A percentile compares a stretch with the other conserved stretches of the same genome.
Conservation (phyloP, 2,113 vertebrate genomes). For the Fulica atra region DNA sequence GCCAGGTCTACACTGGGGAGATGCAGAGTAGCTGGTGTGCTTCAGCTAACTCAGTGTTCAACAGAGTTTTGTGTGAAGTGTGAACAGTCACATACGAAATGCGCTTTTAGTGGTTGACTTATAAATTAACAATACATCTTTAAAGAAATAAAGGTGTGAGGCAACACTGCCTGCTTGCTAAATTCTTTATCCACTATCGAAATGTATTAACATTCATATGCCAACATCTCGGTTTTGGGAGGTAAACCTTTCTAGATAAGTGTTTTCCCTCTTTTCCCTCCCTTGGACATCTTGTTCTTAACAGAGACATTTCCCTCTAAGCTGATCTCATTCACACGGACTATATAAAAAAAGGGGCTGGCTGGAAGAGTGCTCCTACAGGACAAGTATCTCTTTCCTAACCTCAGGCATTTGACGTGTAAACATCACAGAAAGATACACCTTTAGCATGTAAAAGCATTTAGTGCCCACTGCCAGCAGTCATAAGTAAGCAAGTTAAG, state of each 20-base stretch:
- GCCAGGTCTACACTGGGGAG: not conserved
- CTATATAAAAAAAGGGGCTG: not conserved
- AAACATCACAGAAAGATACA: not conserved
- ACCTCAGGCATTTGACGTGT: not conserved
- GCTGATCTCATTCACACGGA: not conserved
- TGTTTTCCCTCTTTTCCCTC: not conserved
- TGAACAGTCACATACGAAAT: not conserved
- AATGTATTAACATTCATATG: not conserved
- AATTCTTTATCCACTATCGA: not conserved
- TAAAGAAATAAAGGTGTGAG: not conserved
- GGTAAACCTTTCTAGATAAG: not conserved
- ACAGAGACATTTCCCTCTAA: not conserved
- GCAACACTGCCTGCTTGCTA: not conserved
- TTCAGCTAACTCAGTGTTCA: not conserved
- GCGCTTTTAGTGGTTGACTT: not conserved
- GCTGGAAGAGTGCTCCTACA: not conserved
- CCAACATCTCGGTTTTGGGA: not conserved
- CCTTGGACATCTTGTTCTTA: not conserved
- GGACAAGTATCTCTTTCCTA: not conserved
- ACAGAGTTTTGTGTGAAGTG: not conserved
- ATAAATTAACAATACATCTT: not conserved
- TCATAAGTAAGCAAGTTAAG: not conserved
- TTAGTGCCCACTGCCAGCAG: not conserved
- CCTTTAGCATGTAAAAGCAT: not conserved
- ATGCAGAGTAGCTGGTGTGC: rapidly evolving